Conservation (phyloP, 2,888 invertebrate species). For the Caenorhabditis japonica region DNA sequence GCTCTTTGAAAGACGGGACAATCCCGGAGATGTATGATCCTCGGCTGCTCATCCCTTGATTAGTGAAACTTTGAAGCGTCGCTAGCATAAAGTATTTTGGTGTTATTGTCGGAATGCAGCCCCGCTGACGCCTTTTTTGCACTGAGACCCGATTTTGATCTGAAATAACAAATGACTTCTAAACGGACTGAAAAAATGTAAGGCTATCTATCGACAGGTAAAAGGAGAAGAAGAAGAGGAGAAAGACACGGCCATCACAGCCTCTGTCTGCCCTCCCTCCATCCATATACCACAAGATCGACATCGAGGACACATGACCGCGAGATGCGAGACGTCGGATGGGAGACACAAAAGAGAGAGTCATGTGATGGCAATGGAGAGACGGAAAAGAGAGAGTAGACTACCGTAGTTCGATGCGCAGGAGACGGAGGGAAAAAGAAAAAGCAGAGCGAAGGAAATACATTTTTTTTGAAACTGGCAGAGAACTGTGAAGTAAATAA, state of each 20-base stretch:
- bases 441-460: conserved; percentile 20
- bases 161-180: conserved; percentile 1
- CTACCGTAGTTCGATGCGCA: conserved; percentile 42
- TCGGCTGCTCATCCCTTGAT: conserved; percentile 42
- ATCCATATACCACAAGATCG: conserved; percentile 30
- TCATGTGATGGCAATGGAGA: conserved; percentile 46
- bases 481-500: conserved; percentile 25
- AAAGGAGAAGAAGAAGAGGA: conserved; percentile 39
- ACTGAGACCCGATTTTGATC: conserved; percentile 48
- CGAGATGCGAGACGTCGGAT: conserved; percentile 43
- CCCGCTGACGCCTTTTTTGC: conserved; percentile 30
- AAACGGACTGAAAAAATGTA: conserved; percentile 8
- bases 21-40: conserved; percentile 59
- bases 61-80: conserved; percentile 49
- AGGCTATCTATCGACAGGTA: conserved; percentile 38
- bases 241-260: conserved; percentile 20
- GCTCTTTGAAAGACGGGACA: conserved; percentile 76
- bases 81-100: conserved; percentile 43
- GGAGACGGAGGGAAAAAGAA: conserved; percentile 8
- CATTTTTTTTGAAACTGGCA: conserved; percentile 22
- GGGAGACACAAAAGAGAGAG: conserved; percentile 8
- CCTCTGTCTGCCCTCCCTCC: conserved; percentile 12
- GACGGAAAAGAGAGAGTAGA: conserved; percentile 11
- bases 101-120: conserved; percentile 5
- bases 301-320: conserved; percentile 51